Conservation (phyloP, 2,113 vertebrate species). For the Zapus hudsonius region DNA sequence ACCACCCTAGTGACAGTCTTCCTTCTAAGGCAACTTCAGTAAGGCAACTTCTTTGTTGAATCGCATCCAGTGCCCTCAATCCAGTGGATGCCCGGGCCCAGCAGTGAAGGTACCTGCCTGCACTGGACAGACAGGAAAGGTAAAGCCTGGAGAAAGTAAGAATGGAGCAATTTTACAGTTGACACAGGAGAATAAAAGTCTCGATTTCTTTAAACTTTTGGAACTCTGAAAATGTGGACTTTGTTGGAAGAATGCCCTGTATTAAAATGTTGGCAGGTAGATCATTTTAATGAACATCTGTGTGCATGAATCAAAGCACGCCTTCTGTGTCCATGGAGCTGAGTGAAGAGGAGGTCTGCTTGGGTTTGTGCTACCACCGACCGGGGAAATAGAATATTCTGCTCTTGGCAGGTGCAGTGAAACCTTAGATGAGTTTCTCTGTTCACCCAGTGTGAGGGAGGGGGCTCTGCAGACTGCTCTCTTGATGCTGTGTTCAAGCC, state of each 20-base stretch:
- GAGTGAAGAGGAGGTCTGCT: background rate
- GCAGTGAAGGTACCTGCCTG: background rate
- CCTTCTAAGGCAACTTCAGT: background rate
- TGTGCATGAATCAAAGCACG: background rate
- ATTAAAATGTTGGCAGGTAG: background rate
- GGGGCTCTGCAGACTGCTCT: background rate
- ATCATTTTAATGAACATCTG: background rate
- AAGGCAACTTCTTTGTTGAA: background rate
- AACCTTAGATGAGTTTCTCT: accelerated
- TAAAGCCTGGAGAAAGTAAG: accelerated
- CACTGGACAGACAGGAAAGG: background rate
- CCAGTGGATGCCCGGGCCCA: background rate
- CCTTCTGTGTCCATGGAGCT: background rate
- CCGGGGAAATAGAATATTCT: background rate
- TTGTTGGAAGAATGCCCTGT: background rate
- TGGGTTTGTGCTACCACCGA: background rate
- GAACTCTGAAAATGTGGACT: background rate
- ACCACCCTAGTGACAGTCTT: background rate
- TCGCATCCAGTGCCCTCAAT: background rate
- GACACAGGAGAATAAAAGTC: accelerated
- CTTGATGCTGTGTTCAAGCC: background rate
- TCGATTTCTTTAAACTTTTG: background rate
- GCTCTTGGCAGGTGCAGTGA: background rate
- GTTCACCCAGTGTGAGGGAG: background rate
- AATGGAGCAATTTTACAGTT: accelerated